Conservation (phyloP, 1,140 invertebrate species). For the Agrypnia vestita region DNA sequence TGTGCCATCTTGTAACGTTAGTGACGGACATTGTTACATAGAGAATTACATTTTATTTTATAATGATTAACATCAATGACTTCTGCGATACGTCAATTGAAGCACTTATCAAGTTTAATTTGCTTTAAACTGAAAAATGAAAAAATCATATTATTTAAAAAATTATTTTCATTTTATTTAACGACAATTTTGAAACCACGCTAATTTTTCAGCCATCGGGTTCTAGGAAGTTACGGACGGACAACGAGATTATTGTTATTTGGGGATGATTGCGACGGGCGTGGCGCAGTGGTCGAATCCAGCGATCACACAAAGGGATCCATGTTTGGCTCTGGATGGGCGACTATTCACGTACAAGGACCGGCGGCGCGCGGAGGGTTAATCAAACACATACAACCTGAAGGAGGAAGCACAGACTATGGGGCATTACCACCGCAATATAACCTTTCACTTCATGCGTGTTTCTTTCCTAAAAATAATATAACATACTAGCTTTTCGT, state of each 20-base stretch:
- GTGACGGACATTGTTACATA: no score
- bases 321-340: neutral
- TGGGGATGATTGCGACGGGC: neutral
- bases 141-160: no score
- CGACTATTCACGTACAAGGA: neutral
- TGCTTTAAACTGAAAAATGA: no score
- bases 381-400: conserved; percentile 1
- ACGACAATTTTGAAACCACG: no score
- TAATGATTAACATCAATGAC: neutral
- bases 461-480: neutral
- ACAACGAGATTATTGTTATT: no score
- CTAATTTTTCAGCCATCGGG: no score
- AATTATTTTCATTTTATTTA: no score
- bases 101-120: no score
- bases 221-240: no score
- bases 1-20: no score
- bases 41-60: neutral
- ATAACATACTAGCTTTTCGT: no score
- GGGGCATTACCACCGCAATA: neutral
- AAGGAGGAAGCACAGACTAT: neutral
- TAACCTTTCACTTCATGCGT: neutral
- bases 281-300: neutral
- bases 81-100: neutral
- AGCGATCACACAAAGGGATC: conserved; percentile 4
- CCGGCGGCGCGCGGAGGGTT: neutral